Evolutionary conservation across 1,140 invertebrate species (phyloP).

Genomic region (Leucophenga varia): DNA sequence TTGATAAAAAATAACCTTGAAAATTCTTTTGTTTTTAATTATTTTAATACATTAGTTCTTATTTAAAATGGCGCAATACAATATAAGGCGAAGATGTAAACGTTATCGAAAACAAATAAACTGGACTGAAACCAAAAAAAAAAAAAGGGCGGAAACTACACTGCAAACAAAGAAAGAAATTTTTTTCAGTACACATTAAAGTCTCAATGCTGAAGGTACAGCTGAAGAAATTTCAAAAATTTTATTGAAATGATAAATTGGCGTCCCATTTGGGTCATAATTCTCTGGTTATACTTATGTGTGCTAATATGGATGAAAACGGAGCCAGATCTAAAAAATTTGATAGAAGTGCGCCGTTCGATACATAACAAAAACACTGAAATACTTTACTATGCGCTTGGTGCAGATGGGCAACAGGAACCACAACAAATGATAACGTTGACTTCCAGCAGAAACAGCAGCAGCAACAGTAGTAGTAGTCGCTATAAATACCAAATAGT

Average conservation of each 20-base stretch:
- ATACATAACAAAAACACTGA: too few species aligned
- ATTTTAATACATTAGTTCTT: too few species aligned
- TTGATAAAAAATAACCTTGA: too few species aligned
- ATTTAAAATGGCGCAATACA: slow-evolving; percentile 39
- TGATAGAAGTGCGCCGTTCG: too few species aligned
- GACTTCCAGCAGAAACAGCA: not conserved
- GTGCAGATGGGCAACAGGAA: slow-evolving; percentile 2
- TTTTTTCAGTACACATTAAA: slow-evolving; percentile 10
- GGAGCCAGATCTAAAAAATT: slow-evolving; percentile 38
- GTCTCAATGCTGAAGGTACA: too few species aligned
- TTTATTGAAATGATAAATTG: slow-evolving; percentile 37
- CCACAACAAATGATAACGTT: too few species aligned
- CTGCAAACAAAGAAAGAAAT: too few species aligned
- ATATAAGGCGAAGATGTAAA: slow-evolving; percentile 28
- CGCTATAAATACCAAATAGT: too few species aligned
- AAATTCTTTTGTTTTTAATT: too few species aligned
- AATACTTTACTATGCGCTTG: too few species aligned
- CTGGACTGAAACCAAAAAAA: slow-evolving; percentile 6
- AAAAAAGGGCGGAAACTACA: slow-evolving; percentile 5
- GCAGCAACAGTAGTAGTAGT: too few species aligned
- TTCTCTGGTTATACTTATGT: slow-evolving; percentile 45
- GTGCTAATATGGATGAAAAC: slow-evolving; percentile 47
- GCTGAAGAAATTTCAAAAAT: not conserved
- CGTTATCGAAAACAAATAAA: slow-evolving; percentile 12
- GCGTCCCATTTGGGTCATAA: slow-evolving; percentile 41